A percentile compares a stretch with the other conserved stretches of the same genome.
Evolutionary conservation across 1,140 invertebrate genomes (phyloP).

Genomic region (Rhyacophila brunnea): DNA sequence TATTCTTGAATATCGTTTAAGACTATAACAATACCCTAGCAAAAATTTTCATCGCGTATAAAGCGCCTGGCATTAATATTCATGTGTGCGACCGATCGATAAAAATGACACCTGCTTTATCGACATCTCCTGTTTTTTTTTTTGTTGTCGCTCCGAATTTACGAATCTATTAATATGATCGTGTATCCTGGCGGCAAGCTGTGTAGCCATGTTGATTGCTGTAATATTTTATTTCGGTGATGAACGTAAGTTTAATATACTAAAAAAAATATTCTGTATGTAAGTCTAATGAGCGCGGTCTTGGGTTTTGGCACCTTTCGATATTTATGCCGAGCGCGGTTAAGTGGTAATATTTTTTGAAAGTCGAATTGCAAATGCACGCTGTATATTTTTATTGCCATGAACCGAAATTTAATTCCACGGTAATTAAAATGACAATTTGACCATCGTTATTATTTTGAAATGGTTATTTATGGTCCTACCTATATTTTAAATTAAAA

Average conservation of each 20-base stretch:
- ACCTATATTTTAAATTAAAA: too few species aligned
- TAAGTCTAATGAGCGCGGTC: not conserved
- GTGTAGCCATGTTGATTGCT: slow-evolving; percentile 17
- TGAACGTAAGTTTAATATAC: not conserved
- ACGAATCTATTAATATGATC: slow-evolving; percentile 22
- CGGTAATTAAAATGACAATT: too few species aligned
- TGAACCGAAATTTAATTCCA: too few species aligned
- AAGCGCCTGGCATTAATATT: slow-evolving; percentile 18
- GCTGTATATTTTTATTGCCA: too few species aligned
- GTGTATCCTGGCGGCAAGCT: slow-evolving; percentile 6
- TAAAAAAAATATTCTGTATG: not conserved
- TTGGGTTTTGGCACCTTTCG: slow-evolving; percentile 19
- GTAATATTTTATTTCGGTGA: slow-evolving; percentile 12
- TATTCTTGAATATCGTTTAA: too few species aligned
- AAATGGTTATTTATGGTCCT: too few species aligned
- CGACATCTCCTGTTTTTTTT: slow-evolving; percentile 7
- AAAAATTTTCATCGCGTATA: not conserved
- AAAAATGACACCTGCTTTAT: slow-evolving; percentile 32
- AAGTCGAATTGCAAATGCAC: too few species aligned
- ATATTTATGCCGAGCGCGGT: slow-evolving; percentile 5
- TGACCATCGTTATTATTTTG: too few species aligned
- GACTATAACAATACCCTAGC: too few species aligned
- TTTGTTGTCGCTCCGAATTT: slow-evolving; percentile 24
- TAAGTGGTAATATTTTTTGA: too few species aligned
- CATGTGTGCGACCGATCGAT: slow-evolving; percentile 18